phyloP scores from a whole-genome alignment of 2,888 invertebrate genomes.

The Psylliodes chrysocephalus region DNA sequence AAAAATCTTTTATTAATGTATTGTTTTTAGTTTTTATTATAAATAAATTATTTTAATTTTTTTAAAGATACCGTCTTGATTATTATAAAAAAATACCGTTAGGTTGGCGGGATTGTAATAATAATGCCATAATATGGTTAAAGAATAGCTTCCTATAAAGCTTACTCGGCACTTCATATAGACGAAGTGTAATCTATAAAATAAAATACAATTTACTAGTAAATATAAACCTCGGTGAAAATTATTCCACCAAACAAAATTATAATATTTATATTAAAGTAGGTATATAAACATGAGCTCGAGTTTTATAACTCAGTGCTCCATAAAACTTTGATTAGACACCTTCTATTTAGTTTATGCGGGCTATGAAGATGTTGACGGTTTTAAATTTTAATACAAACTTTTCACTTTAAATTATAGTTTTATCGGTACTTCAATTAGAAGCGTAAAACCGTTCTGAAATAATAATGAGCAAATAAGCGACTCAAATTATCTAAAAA shows the following conservation, averaged over 20 bases:
- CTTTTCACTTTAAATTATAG: constrained; percentile 8
- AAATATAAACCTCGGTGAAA: background rate
- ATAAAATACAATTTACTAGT: background rate
- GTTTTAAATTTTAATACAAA: background rate
- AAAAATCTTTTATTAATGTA: no score
- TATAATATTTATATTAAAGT: constrained; percentile 7
- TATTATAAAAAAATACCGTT: no score
- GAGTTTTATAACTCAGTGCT: constrained; percentile 3
- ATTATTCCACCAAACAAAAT: background rate
- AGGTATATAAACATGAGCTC: background rate
- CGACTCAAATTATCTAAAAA: constrained; percentile 30
- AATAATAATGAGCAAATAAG: constrained; percentile 33
- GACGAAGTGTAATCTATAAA: background rate
- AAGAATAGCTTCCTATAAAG: no score
- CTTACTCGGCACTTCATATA: no score
- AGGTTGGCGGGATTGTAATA: no score
- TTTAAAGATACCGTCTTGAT: no score
- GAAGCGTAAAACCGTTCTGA: constrained; percentile 16
- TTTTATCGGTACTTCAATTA: constrained; percentile 17
- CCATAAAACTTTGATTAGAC: constrained; percentile 6
- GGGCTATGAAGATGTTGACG: background rate
- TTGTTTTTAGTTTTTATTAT: no score
- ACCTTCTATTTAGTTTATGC: background rate
- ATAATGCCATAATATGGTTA: no score
- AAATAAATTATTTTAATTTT: no score